Conservation (phyloP, 2,888 invertebrate species). For the Leptopterna dolabrata region DNA sequence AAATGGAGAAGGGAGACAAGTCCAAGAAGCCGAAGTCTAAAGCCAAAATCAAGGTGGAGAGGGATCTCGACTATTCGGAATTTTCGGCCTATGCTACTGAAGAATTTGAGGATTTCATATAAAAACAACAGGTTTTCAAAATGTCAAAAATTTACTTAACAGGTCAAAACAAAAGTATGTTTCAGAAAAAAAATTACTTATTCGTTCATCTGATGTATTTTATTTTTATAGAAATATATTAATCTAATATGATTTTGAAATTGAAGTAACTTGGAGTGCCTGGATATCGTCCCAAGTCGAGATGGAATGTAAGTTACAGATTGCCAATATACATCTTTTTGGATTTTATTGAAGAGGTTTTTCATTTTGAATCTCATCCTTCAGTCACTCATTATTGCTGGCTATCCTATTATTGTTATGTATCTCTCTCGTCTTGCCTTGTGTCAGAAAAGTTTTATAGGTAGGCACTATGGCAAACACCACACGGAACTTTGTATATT, state of each 20-base stretch:
- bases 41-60: slow-evolving; percentile 81
- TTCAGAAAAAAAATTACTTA: not conserved
- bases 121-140: slow-evolving; percentile 23
- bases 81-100: slow-evolving; percentile 63
- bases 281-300: not conserved
- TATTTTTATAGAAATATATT: slow-evolving; percentile 39
- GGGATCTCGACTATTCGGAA: slow-evolving; percentile 69
- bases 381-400: too few relatives aligned
- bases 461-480: too few relatives aligned
- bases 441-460: too few relatives aligned
- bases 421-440: too few relatives aligned
- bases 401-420: too few relatives aligned
- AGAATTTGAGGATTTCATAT: slow-evolving; percentile 64
- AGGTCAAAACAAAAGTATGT: not conserved
- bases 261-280: not conserved
- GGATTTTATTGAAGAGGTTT: not conserved
- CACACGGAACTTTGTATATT: too few relatives aligned
- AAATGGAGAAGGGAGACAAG: slow-evolving; percentile 86
- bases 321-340: not conserved
- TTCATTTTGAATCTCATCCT: too few relatives aligned
- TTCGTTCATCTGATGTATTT: slow-evolving; percentile 28
- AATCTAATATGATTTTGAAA: slow-evolving; percentile 34
- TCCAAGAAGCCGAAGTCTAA: slow-evolving; percentile 81
- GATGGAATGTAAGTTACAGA: not conserved
- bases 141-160: not conserved